Evolutionary conservation across 2,113 vertebrate species (phyloP), one percentile per base, ranked within the genome.

Genomic region (Pao palembangensis): DNA sequence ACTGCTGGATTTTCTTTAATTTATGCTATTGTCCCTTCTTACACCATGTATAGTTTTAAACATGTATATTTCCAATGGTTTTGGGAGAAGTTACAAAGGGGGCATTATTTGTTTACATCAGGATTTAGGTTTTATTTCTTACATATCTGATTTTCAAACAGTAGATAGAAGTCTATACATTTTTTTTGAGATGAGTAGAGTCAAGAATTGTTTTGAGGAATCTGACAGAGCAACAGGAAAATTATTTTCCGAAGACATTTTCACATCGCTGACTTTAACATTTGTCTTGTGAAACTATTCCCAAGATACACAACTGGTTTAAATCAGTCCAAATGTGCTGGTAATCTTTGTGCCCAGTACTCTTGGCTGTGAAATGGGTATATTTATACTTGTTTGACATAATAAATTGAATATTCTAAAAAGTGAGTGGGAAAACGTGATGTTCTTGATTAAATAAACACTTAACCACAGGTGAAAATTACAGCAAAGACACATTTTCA

Each of bases 341-440:
- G 74, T 61, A 15, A 64, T 51, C 52, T 57, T 18, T 28, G 49
- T 44, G 47, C 51, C 62, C 63, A 71, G 41, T 63, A 51, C 31
- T 38, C 4, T 52, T 51, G 38, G 28, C 54, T 77, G 58, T 69
- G 58, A 68, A 66, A 62, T 42, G 47, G 31, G 42, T 82, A 57
- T 55, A 56, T 81, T 75, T 78, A 57, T 75, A 74, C 69, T 66
- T 52, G 42, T 85, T 73, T 43, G 71, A 61, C 19, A 42, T 64
- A 81, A 75, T 81, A 76, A 84, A 80, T 34, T 54, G 0, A 51
- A 58, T 49, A 69, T 18, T 50, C 56, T 42, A 23, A 74, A 76
- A 66, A 49, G 8, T 2, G 0, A n/a, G 17, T 46, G 14, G 2
- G 15, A n/a, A 6, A 38, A 10, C 11, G 34, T 38, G 34, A 12